Conservation (phyloP, 2,113 vertebrate genomes). For the Glaucidium brasilianum region DNA sequence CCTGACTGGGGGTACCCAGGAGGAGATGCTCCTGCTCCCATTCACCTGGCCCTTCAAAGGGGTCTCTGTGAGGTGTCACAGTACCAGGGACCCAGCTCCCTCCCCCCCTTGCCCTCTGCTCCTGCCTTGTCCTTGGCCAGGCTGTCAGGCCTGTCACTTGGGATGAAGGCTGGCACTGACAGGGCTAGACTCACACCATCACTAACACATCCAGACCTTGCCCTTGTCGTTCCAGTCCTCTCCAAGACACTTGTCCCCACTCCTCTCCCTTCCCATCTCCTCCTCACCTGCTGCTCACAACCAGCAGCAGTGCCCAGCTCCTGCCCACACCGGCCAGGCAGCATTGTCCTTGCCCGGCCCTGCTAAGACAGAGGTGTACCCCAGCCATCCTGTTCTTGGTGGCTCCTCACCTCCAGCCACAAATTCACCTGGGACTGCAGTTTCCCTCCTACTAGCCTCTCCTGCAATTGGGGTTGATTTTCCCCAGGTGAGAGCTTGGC, state of each 20-base stretch:
- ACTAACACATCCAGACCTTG: not conserved
- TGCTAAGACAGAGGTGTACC: not conserved
- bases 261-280: not conserved
- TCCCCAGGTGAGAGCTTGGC: not conserved
- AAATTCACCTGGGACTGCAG: rapidly evolving
- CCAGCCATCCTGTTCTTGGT: rapidly evolving
- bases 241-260: not conserved
- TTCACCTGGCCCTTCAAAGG: not conserved
- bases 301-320: not conserved
- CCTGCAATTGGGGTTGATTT: not conserved
- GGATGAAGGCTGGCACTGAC: not conserved
- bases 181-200: not conserved
- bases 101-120: not conserved
- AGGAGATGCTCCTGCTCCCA: not conserved
- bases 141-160: constrained; percentile 7
- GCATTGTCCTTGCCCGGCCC: not conserved
- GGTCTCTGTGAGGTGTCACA: rapidly evolving
- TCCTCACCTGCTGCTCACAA: not conserved
- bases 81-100: not conserved
- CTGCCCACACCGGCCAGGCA: rapidly evolving
- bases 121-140: not conserved
- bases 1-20: rapidly evolving
- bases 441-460: not conserved
- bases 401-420: not conserved
- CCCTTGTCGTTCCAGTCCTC: not conserved